Percentiles rank a stretch among this genome's conserved stretches.
phyloP scores from a whole-genome alignment of 2,888 invertebrate species.

The Brachynemurus nebulosus region DNA sequence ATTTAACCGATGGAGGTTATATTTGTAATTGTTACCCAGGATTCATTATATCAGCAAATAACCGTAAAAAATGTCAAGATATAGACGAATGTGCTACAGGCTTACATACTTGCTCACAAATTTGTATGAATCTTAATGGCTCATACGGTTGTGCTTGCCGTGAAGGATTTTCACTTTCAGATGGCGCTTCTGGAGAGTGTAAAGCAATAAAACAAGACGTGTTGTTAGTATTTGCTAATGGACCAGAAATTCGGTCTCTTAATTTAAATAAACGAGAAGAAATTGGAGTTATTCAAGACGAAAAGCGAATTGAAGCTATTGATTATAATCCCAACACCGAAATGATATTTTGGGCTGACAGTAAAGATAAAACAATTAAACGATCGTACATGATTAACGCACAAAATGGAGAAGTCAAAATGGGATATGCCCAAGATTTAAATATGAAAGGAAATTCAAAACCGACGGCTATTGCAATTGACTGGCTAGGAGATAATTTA shows the following conservation, averaged over 20 bases:
- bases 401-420: constrained; percentile 58
- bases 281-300: constrained; percentile 63
- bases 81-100: constrained; percentile 79
- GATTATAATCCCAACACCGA: constrained; percentile 76
- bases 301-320: constrained; percentile 80
- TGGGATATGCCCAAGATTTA: constrained; percentile 75
- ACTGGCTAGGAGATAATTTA: constrained; percentile 86
- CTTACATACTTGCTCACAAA: constrained; percentile 81
- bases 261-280: constrained; percentile 50
- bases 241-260: constrained; percentile 72
- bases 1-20: constrained; percentile 69
- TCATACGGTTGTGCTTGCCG: constrained; percentile 77
- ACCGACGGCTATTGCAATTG: constrained; percentile 81
- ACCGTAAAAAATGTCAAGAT: constrained; percentile 75
- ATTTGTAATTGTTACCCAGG: constrained; percentile 84
- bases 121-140: constrained; percentile 86
- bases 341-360: constrained; percentile 93
- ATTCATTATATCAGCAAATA: constrained; percentile 64
- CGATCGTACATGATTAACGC: constrained; percentile 82
- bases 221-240: constrained; percentile 62
- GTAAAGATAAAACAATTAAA: constrained; percentile 78
- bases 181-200: constrained; percentile 70
- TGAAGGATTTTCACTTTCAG: constrained; percentile 63
- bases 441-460: constrained; percentile 70
- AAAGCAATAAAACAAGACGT: constrained; percentile 52